Percentiles rank a stretch among this genome's conserved stretches.
Evolutionary conservation across 2,888 invertebrate species (phyloP).

Genomic region (Sabatieria punctata): DNA sequence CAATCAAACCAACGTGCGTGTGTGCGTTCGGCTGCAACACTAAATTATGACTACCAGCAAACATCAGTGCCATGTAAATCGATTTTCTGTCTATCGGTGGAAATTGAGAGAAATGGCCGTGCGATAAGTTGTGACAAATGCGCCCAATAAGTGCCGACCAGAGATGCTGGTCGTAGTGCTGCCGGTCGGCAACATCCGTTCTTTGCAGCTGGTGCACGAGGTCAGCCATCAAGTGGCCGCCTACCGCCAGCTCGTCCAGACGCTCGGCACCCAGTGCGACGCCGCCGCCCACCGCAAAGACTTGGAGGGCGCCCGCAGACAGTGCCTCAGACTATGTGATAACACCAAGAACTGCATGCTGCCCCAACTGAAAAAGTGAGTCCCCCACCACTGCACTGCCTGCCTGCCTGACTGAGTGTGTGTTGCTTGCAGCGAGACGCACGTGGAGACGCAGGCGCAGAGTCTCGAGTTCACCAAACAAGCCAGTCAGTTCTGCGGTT

Average conservation of each 20-base stretch:
- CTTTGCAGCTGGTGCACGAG: conserved; percentile 29
- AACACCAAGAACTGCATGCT: conserved; percentile 25
- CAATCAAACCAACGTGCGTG: too few relatives aligned
- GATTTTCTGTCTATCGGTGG: too few relatives aligned
- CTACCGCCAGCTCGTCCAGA: conserved; percentile 25
- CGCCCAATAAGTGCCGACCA: too few relatives aligned
- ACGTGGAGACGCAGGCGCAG: background rate
- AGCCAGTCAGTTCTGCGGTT: conserved; percentile 29
- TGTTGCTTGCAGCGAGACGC: conserved; percentile 6
- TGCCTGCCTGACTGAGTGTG: too few relatives aligned
- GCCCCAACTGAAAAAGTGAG: conserved; percentile 20
- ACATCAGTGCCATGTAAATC: too few relatives aligned
- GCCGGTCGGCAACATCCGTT: too few relatives aligned
- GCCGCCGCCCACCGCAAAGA: conserved; percentile 4
- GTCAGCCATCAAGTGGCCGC: conserved; percentile 29
- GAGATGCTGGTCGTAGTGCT: too few relatives aligned
- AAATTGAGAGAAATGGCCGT: too few relatives aligned
- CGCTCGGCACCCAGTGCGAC: conserved; percentile 23
- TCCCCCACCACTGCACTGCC: too few relatives aligned
- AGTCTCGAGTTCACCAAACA: conserved; percentile 24
- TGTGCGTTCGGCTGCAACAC: too few relatives aligned
- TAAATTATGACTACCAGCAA: too few relatives aligned
- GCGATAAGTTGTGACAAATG: too few relatives aligned
- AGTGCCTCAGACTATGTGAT: conserved; percentile 25
- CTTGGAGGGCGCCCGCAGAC: conserved; percentile 19